Percentiles rank a stretch among this genome's conserved stretches.
phyloP scores from a whole-genome alignment of 2,888 invertebrate genomes.

The Melipona beecheii region DNA sequence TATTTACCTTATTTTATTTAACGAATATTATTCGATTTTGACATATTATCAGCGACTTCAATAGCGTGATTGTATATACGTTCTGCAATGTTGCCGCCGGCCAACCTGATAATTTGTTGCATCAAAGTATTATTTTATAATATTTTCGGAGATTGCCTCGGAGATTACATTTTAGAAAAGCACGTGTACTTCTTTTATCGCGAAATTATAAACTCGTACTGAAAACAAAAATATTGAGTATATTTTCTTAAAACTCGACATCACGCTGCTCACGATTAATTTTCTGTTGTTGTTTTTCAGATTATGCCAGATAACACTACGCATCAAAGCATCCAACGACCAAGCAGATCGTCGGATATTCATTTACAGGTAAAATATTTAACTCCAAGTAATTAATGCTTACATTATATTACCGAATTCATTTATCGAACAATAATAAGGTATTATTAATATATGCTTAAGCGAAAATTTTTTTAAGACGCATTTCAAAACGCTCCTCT shows the following conservation, averaged over 20 bases:
- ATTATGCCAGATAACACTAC: neutral
- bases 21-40: neutral
- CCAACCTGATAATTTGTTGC: neutral
- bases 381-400: neutral
- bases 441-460: neutral
- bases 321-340: neutral
- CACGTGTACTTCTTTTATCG: neutral
- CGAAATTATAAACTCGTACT: neutral
- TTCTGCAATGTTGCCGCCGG: neutral
- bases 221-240: neutral
- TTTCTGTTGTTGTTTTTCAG: neutral
- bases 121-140: neutral
- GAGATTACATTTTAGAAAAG: too few relatives aligned
- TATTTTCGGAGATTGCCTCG: neutral
- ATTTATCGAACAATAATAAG: neutral
- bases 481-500: neutral
- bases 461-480: neutral
- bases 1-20: neutral
- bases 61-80: neutral
- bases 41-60: neutral
- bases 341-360: neutral
- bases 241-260: neutral
- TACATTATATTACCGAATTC: neutral
- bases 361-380: conserved; percentile 19
- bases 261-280: neutral